Base-by-base conservation (phyloP, 2,888 invertebrate species). In the Apotomis capreana region DNA sequence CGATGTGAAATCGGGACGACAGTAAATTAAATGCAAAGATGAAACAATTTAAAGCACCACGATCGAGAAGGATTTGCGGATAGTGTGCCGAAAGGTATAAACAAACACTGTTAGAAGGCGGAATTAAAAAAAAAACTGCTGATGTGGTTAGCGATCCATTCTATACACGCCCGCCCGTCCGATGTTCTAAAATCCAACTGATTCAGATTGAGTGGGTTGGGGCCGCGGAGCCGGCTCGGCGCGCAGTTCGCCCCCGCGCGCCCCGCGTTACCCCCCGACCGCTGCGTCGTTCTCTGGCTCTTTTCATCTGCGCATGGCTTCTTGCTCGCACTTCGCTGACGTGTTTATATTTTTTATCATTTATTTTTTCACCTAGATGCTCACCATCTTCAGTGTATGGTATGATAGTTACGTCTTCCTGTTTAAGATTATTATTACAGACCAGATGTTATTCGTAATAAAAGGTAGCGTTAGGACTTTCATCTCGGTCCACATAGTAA, bases 111-210 rank as follows among this genome's bases (percentile, higher is more conserved):
- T 76, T 90, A 90, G 91, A 92, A 92, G 92, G 89, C 93, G 94
- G 91, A 92, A 91, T 94, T 88, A 92, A 94, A 94, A 94, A 40
- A 94, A 92, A 90, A 90, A 94, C 93, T 93, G 93, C 92, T 94
- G 93, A 89, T 94, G 92, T 90, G 85, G 81, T 88, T 92, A 93
- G 84, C 92, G 91, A 91, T 92, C 93, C 93, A 93, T 93, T 83
- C 92, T 91, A 90, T 83, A 91, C 92, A 92, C 92, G 92, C 93
- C 93, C 92, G 92, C 89, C 93, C 92, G 87, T 90, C 85, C 84
- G 93, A 92, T 93, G 93, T 93, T 93, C 91, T 92, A 83, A 92
- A 93, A 92, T 93, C 93, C 93, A 93, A 93, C 93, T 93, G 89
- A 80, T 68, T 74, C 63, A 58, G 68, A 69, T 71, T 65, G 72